phyloP scores from a whole-genome alignment of 2,113 vertebrate species.

The Rhinolophus sinicus region DNA sequence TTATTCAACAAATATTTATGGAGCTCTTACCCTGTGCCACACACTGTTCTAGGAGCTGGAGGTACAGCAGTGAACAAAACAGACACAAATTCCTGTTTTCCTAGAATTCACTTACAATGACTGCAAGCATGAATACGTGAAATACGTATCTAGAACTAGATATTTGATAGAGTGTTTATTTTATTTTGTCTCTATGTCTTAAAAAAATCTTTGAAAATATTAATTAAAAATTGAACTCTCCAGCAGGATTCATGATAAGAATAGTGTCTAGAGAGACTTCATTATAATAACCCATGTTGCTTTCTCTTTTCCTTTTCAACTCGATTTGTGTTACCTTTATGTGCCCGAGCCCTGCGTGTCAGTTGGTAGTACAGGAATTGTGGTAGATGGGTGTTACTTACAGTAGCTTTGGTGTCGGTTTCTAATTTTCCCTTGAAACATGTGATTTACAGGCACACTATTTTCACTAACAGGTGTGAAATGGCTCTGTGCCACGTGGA shows the following conservation, averaged over 20 bases:
- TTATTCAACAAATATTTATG: neutral
- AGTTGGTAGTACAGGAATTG: neutral
- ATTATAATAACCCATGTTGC: neutral
- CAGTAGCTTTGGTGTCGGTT: conserved; percentile 18
- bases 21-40: neutral
- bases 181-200: neutral
- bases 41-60: neutral
- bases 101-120: neutral
- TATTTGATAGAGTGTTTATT: neutral
- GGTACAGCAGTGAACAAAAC: neutral
- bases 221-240: conserved; percentile 9
- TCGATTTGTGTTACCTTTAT: neutral
- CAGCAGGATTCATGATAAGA: neutral
- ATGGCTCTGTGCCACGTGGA: conserved; percentile 16
- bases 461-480: conserved; percentile 50
- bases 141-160: neutral
- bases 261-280: neutral
- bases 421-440: conserved; percentile 58
- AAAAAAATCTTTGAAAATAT: conserved; percentile 7
- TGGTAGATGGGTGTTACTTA: neutral
- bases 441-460: neutral
- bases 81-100: neutral
- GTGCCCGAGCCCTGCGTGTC: neutral
- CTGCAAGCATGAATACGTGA: neutral
- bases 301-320: neutral